phyloP scores from a whole-genome alignment of 2,113 vertebrate genomes.

The Salvelinus alpinus region DNA sequence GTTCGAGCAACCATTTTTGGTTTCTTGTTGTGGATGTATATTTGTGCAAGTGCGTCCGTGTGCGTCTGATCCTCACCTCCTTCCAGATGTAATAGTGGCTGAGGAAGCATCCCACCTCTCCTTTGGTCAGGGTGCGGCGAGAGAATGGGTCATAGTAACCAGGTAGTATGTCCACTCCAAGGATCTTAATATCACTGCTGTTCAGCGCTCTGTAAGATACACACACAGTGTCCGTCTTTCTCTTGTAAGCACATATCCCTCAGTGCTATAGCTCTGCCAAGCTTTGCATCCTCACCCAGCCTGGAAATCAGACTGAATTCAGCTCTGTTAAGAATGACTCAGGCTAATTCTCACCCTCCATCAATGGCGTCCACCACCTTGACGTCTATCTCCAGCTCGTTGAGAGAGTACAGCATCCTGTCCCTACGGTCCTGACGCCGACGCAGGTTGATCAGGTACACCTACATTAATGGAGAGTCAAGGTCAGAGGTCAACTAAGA shows the following conservation, averaged over 20 bases:
- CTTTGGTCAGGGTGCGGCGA: conserved; percentile 92
- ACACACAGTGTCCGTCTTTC: too few relatives aligned
- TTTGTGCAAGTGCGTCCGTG: background rate
- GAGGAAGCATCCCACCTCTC: conserved; percentile 97
- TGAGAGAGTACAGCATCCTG: conserved; percentile 87
- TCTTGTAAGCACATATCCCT: too few relatives aligned
- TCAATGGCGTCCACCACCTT: conserved; percentile 88
- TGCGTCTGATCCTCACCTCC: conserved; percentile 76
- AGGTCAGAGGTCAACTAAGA: background rate
- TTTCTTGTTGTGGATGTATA: too few relatives aligned
- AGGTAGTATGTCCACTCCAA: conserved; percentile 85
- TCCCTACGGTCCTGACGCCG: conserved; percentile 83
- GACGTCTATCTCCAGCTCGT: conserved; percentile 84
- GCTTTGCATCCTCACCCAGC: too few relatives aligned
- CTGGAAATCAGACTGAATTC: too few relatives aligned
- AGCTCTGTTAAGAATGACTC: too few relatives aligned
- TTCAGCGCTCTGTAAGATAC: conserved; percentile 79
- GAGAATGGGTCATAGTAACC: conserved; percentile 94
- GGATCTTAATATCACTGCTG: conserved; percentile 85
- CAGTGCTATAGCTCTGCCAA: background rate
- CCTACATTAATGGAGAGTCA: conserved; percentile 60
- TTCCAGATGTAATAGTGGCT: conserved; percentile 95
- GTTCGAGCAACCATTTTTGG: too few relatives aligned
- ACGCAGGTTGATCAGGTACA: conserved; percentile 91
- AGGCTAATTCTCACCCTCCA: conserved; percentile 76